Base-by-base conservation (phyloP, 2,113 vertebrate genomes). In the Candoia aspera region DNA sequence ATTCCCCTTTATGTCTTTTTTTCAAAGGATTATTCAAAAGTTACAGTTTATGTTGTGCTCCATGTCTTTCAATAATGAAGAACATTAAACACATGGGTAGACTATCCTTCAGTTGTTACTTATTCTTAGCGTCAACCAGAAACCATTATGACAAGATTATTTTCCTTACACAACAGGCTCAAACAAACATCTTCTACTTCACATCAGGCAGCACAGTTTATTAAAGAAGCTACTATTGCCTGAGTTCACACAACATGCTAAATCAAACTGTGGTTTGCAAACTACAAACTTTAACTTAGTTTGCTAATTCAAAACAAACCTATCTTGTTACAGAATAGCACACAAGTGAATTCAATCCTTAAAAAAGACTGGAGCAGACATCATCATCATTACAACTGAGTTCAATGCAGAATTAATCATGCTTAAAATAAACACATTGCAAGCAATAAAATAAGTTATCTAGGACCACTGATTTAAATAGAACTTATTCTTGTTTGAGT, bases 1-100 rank as follows among this genome's bases (percentile, higher is more conserved):
- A 95, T 55, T 54, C 15, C 95, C 91, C 62, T 87, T 29, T 42
- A 29, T 85, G 89, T 62, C 89, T 91, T 89, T n/a, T 79, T 90
- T 37, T 89, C 83, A 33, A 90, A 91, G 90, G 24, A 23, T 42
- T 84, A 90, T 42, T 55, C 89, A 62, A 42, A 58, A n/a, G 6
- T 46, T 26, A 19, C 21, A 37, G 49, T 90, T 90, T 90, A 46
- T 59, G 64, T 62, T 62, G 42, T n/a, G 17, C 29, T 86, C n/a
- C 86, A 8, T 54, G 11, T 33, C 46, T 62, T 13, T 64, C 13
- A 0, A 21, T 90, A 57, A 58, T 26, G 8, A 57, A 83, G 33
- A 57, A 83, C n/a, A 33, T 73, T 17, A 64, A 89, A 49, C 26
- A 49, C 12, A 21, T 12, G n/a, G 42, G 15, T 46, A n/a, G 24